phyloP scores from a whole-genome alignment of 2,888 invertebrate species.

The Agriopis leucophaearia region DNA sequence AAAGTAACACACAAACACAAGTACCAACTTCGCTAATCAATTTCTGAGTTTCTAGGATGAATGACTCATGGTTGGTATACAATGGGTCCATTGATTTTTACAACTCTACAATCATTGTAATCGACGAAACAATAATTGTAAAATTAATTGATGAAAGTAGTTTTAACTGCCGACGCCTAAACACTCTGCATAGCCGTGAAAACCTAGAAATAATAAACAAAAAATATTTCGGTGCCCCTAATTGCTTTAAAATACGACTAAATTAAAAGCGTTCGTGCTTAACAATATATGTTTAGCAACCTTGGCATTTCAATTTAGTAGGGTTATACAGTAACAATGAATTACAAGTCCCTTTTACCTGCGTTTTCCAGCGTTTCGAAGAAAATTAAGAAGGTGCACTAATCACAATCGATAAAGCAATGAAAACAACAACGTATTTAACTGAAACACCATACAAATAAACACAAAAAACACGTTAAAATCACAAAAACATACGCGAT shows the following conservation, averaged over 20 bases:
- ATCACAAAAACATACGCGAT: conserved; percentile 16
- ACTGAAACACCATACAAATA: conserved; percentile 6
- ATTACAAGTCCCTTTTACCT: conserved; percentile 51
- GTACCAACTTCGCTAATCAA: conserved; percentile 13
- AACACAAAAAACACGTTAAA: conserved; percentile 15
- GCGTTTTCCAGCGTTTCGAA: conserved; percentile 29
- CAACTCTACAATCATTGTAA: not conserved
- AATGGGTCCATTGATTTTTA: conserved; percentile 12
- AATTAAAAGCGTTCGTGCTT: conserved; percentile 12
- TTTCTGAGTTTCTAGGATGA: conserved; percentile 16
- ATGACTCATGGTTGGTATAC: conserved; percentile 21
- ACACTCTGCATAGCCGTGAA: not conserved
- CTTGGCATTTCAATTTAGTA: conserved; percentile 9
- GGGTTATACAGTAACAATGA: conserved; percentile 48
- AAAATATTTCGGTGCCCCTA: conserved; percentile 12
- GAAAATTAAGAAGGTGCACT: conserved; percentile 2
- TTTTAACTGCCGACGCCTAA: not conserved
- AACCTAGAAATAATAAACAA: conserved; percentile 19
- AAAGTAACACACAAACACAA: not conserved
- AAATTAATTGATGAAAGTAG: not conserved
- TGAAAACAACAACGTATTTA: conserved; percentile 1
- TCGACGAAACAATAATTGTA: not conserved
- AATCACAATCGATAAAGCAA: not conserved
- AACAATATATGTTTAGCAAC: not conserved
- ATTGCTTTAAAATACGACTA: conserved; percentile 18